A percentile compares a stretch with the other conserved stretches of the same genome.
Conservation (phyloP, 2,113 vertebrate species). For the Xenopus laevis region DNA sequence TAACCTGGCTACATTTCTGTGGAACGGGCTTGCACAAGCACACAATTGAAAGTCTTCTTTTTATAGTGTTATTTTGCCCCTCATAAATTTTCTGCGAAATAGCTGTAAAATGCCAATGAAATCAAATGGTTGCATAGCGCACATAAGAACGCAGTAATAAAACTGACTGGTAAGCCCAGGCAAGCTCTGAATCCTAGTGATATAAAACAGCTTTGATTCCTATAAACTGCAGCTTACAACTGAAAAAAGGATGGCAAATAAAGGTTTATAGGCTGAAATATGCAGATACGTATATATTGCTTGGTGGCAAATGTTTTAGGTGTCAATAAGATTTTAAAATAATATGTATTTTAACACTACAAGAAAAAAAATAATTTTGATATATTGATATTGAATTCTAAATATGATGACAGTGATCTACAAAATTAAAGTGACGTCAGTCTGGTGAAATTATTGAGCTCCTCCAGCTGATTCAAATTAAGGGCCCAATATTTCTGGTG, state of each 20-base stretch:
- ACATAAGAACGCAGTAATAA: slow-evolving; percentile 25
- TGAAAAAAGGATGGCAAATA: not conserved
- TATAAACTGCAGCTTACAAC: slow-evolving; percentile 15
- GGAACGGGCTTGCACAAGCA: not conserved
- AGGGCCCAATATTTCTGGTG: no score
- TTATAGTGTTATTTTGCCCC: slow-evolving; percentile 10
- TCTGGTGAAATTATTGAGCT: no score
- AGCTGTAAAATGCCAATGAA: slow-evolving; percentile 29
- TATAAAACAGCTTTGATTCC: slow-evolving; percentile 31
- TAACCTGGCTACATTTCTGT: not conserved
- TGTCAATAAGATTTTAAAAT: not conserved
- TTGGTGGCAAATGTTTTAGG: not conserved
- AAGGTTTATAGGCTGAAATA: not conserved
- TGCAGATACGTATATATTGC: not conserved
- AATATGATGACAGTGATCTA: no score
- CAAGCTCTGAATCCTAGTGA: not conserved
- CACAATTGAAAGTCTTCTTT: slow-evolving; percentile 3
- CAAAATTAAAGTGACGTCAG: no score
- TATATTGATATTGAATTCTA: no score
- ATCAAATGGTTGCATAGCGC: slow-evolving; percentile 1
- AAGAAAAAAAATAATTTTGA: no score
- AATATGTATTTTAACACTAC: not conserved
- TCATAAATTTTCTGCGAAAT: slow-evolving; percentile 27
- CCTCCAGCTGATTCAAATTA: no score
- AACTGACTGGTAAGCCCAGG: not conserved